phyloP scores from a whole-genome alignment of 2,113 vertebrate species.

The Sander vitreus region DNA sequence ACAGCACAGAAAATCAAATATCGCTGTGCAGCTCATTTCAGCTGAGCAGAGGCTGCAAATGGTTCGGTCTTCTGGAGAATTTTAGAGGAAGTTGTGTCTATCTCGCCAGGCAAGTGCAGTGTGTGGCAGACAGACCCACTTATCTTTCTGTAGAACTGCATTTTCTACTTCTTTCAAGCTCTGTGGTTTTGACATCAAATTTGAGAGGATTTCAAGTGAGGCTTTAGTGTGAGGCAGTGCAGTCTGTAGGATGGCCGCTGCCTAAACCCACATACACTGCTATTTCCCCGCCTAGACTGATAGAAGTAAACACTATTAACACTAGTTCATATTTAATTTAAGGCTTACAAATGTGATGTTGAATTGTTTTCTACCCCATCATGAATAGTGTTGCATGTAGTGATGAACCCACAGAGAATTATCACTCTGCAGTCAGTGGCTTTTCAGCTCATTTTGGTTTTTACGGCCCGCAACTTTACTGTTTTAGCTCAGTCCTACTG shows the following conservation, averaged over 20 bases:
- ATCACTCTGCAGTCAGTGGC: too few species aligned
- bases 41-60: slow-evolving; percentile 15
- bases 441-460: too few species aligned
- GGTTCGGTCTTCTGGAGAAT: not conserved
- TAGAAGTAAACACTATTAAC: not conserved
- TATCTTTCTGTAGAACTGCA: slow-evolving; percentile 36
- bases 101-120: slow-evolving; percentile 22
- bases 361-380: not conserved
- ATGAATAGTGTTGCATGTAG: not conserved
- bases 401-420: too few species aligned
- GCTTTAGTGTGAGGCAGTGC: slow-evolving; percentile 2
- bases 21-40: slow-evolving; percentile 9
- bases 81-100: slow-evolving; percentile 33
- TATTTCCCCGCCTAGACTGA: not conserved
- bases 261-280: not conserved
- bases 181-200: slow-evolving; percentile 34
- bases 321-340: not conserved
- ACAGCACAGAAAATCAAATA: slow-evolving; percentile 22
- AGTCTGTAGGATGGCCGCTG: not conserved
- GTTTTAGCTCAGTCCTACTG: too few species aligned
- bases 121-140: slow-evolving; percentile 43
- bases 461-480: too few species aligned
- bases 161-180: slow-evolving; percentile 47
- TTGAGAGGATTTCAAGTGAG: slow-evolving; percentile 27
- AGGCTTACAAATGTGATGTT: not conserved